Evolutionary conservation across 1,140 invertebrate species (phyloP).

Genomic region (Drosophila grimshawi): DNA sequence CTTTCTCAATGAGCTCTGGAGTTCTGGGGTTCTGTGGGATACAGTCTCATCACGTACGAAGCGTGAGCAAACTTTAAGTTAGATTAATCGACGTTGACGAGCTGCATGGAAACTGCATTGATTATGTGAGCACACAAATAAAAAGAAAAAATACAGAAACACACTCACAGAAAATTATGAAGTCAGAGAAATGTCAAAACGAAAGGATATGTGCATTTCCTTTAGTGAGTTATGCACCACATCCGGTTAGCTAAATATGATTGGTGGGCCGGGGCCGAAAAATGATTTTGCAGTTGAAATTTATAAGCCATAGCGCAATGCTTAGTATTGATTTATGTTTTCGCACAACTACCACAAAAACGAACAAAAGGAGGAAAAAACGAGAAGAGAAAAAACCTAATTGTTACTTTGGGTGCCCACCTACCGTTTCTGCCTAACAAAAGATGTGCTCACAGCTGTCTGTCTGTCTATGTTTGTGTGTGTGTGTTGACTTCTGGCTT

Average conservation of each 20-base stretch:
- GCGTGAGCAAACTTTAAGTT: constrained; percentile 83
- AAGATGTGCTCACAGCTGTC: constrained; percentile 63
- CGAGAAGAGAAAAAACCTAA: constrained; percentile 34
- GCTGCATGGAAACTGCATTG: constrained; percentile 44
- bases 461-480: constrained; percentile 1
- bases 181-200: constrained; percentile 74
- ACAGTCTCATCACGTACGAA: constrained; percentile 69
- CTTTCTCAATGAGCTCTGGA: constrained; percentile 37
- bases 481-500: constrained; percentile 52
- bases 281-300: constrained; percentile 40
- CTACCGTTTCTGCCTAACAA: constrained; percentile 70
- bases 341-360: constrained; percentile 1
- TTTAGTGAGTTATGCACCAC: constrained; percentile 77
- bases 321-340: constrained; percentile 70
- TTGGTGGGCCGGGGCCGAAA: constrained; percentile 52
- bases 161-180: constrained; percentile 43
- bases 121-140: constrained; percentile 46
- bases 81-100: constrained; percentile 69
- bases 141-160: constrained; percentile 2
- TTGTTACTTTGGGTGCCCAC: constrained; percentile 52
- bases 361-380: constrained; percentile 12
- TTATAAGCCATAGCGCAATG: constrained; percentile 49
- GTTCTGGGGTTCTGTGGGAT: constrained; percentile 30
- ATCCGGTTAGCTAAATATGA: constrained; percentile 80
- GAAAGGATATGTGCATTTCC: constrained; percentile 82